Evolutionary conservation across 2,113 vertebrate genomes (phyloP).

Genomic region (Lamprologus lemairii): DNA sequence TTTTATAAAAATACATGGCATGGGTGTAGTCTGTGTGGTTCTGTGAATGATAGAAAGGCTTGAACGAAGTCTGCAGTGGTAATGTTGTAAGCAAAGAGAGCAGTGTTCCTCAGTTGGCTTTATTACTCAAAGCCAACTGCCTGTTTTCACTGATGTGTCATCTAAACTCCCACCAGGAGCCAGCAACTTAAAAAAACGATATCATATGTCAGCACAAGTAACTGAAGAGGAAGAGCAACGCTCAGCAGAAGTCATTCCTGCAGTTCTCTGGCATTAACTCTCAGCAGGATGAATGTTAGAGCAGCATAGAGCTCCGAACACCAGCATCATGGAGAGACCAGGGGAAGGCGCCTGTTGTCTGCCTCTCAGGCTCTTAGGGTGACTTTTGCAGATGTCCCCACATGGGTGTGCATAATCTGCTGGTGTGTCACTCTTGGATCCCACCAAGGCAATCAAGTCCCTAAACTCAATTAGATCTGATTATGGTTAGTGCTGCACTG

Average conservation of each 20-base stretch:
- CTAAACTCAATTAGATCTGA: constrained; percentile 40
- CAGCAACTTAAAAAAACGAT: not conserved
- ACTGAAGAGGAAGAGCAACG: not conserved
- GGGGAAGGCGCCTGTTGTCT: constrained; percentile 24
- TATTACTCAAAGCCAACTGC: not conserved
- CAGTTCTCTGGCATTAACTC: not conserved
- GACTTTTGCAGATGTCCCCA: constrained; percentile 34
- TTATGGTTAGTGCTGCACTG: constrained; percentile 31
- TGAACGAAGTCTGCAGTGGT: not conserved
- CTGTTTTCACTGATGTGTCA: not conserved
- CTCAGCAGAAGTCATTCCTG: not conserved
- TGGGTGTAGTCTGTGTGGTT: not conserved
- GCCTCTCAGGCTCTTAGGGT: not conserved
- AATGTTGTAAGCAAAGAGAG: not conserved
- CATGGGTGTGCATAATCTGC: not conserved
- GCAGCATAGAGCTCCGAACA: not conserved
- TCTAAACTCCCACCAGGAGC: not conserved
- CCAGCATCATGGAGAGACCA: not conserved
- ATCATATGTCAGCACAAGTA: not conserved
- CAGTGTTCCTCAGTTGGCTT: not conserved
- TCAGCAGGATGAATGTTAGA: not conserved
- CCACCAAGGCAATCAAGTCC: constrained; percentile 6
- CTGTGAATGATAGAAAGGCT: not conserved
- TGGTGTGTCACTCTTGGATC: constrained; percentile 38
- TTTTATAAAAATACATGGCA: not conserved